phyloP scores from a whole-genome alignment of 2,113 vertebrate species.

The Phocoena phocoena region DNA sequence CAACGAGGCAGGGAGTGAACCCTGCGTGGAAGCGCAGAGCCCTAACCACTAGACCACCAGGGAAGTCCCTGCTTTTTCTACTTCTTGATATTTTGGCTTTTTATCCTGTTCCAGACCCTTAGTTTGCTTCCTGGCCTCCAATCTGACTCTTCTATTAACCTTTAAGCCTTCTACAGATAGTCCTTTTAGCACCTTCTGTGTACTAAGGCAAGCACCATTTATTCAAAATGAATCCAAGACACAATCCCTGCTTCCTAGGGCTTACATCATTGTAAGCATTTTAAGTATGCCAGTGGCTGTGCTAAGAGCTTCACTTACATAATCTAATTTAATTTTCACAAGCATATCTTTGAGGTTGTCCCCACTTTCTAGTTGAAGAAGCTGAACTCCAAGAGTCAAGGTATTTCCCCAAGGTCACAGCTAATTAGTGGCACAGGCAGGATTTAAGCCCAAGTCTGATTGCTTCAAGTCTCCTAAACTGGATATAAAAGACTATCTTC shows the following conservation, averaged over 20 bases:
- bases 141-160: not conserved
- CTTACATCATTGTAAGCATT: not conserved
- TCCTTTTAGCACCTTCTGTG: not conserved
- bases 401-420: not conserved
- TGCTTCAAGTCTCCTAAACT: not conserved
- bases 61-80: not conserved
- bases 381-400: not conserved
- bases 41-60: no score
- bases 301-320: not conserved
- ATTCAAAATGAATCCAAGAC: not conserved
- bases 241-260: not conserved
- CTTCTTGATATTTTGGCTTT: conserved; percentile 36
- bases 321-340: not conserved
- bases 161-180: not conserved
- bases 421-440: not conserved
- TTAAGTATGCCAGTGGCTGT: no score
- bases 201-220: not conserved
- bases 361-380: not conserved
- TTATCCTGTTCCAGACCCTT: not conserved
- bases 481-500: not conserved
- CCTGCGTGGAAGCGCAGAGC: no score
- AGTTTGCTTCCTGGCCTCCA: not conserved
- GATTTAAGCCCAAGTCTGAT: not conserved
- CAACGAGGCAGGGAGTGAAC: no score
- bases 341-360: not conserved